Evolutionary conservation across 2,113 vertebrate genomes (phyloP).

Genomic region (Coptodon rendalli): DNA sequence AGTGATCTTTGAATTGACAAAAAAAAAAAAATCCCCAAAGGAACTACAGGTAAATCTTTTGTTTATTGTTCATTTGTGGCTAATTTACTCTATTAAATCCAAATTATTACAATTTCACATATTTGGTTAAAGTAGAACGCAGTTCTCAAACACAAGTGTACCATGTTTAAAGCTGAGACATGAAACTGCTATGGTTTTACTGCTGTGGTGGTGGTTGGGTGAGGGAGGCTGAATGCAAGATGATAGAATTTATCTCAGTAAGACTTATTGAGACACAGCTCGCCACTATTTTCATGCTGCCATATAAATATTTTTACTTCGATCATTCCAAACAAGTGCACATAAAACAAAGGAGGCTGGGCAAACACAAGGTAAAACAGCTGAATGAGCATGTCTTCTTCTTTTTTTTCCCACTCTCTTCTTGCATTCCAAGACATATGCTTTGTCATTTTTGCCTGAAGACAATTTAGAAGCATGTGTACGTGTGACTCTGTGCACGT

Average conservation of each 20-base stretch:
- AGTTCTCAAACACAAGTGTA: not conserved
- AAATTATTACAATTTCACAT: not conserved
- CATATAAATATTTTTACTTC: not conserved
- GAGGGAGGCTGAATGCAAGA: not conserved
- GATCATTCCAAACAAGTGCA: not conserved
- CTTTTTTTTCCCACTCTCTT: fast-evolving
- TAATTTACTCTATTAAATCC: not conserved
- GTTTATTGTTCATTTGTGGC: not conserved
- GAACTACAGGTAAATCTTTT: not conserved
- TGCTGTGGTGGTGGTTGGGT: not conserved
- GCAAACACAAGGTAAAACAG: not conserved
- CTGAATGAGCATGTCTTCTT: not conserved
- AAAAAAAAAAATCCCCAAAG: not conserved
- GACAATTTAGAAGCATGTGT: not conserved
- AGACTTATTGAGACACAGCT: not conserved
- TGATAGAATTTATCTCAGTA: not conserved
- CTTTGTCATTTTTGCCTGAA: not conserved
- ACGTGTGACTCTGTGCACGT: not conserved
- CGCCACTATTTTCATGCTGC: not conserved
- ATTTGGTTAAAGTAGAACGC: not conserved
- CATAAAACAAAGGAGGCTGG: not conserved
- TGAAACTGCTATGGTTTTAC: not conserved
- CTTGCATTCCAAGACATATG: not conserved
- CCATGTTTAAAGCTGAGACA: not conserved
- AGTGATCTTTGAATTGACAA: not conserved